Evolutionary conservation across 2,888 invertebrate species (phyloP).

Genomic region (Argynnis bischoffii): DNA sequence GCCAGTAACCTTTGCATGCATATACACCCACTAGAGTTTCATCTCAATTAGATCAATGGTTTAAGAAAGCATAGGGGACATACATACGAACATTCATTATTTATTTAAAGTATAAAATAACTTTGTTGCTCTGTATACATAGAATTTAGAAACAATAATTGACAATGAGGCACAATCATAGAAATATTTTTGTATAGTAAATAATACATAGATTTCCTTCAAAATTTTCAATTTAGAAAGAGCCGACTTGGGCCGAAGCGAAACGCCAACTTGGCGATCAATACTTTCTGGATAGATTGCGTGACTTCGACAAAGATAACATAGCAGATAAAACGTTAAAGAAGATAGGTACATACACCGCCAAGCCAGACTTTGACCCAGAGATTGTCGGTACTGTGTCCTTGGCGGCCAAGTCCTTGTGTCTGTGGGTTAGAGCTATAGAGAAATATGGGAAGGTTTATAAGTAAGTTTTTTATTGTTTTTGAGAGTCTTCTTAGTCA

Average conservation of each 20-base stretch:
- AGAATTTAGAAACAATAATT: too few species aligned
- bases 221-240: constrained; percentile 68
- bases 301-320: constrained; percentile 94
- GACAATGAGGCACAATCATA: too few species aligned
- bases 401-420: constrained; percentile 92
- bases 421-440: constrained; percentile 95
- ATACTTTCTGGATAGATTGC: constrained; percentile 89
- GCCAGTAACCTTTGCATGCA: too few species aligned
- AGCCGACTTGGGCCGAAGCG: constrained; percentile 93
- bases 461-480: constrained; percentile 79
- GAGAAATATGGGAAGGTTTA: constrained; percentile 95
- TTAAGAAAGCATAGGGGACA: too few species aligned
- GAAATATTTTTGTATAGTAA: too few species aligned
- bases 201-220: too few species aligned
- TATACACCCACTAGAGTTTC: too few species aligned
- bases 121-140: too few species aligned
- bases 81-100: too few species aligned
- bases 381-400: constrained; percentile 94
- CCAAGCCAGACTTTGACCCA: constrained; percentile 92
- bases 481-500: too few species aligned
- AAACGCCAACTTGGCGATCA: constrained; percentile 92
- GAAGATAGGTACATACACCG: constrained; percentile 90
- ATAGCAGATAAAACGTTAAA: constrained; percentile 91
- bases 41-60: too few species aligned
- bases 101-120: too few species aligned